These are phyloP conservation scores for Chrysolina haemoptera DNA, from an alignment of 2,888 invertebrate species.

Conservation along the genomic window DNA sequence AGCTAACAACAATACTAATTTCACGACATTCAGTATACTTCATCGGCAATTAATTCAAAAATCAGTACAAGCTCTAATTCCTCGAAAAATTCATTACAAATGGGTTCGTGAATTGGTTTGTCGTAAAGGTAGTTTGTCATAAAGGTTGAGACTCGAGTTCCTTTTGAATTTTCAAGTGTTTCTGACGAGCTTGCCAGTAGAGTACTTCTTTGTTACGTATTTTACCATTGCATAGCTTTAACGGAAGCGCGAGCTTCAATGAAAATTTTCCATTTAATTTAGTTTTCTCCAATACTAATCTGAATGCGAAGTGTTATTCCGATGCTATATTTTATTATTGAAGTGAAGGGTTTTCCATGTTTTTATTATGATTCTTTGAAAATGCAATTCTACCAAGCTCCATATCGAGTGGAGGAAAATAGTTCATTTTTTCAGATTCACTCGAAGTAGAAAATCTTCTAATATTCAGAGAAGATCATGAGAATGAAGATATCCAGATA, in stretches of 20 bases:
- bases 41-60: background rate
- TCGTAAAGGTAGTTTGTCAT: slow-evolving; percentile 11
- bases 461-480: no score
- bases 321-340: background rate
- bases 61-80: background rate
- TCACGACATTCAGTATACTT: background rate
- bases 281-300: background rate
- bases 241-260: background rate
- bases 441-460: no score
- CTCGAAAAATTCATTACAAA: background rate
- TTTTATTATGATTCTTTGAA: background rate
- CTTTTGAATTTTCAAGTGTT: slow-evolving; percentile 16
- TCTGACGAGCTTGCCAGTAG: slow-evolving; percentile 7
- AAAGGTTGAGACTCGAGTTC: background rate
- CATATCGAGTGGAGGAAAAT: no score
- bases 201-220: slow-evolving; percentile 20
- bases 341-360: background rate
- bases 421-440: no score
- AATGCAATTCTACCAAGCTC: background rate
- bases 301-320: no score
- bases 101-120: slow-evolving; percentile 4
- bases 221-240: background rate
- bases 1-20: no score
- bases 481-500: no score
- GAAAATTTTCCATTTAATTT: slow-evolving; percentile 3